phyloP scores from a whole-genome alignment of 2,113 vertebrate genomes.

The Xyliphius kryptos region DNA sequence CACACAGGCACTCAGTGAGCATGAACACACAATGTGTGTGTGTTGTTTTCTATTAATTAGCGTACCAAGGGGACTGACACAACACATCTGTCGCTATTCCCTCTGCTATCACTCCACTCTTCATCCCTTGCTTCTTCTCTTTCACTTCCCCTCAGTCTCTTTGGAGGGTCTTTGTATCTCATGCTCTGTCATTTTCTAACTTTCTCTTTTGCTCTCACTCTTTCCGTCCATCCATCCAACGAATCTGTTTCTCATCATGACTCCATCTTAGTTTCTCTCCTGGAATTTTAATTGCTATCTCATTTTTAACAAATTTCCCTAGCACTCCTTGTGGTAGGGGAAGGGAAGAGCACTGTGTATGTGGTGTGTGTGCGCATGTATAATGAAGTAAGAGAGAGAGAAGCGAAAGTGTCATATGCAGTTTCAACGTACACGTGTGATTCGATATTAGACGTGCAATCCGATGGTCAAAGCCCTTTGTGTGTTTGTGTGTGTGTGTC shows the following conservation, averaged over 20 bases:
- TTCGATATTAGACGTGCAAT: no score
- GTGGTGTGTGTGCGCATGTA: background rate
- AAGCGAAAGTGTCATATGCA: no score
- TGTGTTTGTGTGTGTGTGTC: constrained; percentile 29
- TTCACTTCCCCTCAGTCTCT: constrained; percentile 2
- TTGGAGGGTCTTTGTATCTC: constrained; percentile 37
- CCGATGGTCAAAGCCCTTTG: no score
- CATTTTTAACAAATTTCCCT: no score
- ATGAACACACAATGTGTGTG: constrained; percentile 18
- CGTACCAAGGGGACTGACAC: constrained; percentile 12
- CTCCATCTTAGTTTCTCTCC: no score
- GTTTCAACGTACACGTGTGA: no score
- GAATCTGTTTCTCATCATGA: no score
- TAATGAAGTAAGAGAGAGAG: background rate
- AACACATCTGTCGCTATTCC: constrained; percentile 20
- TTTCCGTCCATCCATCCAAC: no score
- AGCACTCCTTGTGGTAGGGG: no score
- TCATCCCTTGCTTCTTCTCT: constrained; percentile 14
- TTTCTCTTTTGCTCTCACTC: background rate
- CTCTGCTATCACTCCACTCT: constrained; percentile 14
- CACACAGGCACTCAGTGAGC: background rate
- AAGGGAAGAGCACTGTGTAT: no score
- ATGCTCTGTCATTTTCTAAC: constrained; percentile 36
- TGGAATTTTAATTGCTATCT: no score
- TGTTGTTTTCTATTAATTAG: constrained; percentile 21